These are phyloP conservation scores for Strix aluco DNA, from an alignment of 2,113 vertebrate genomes.

Conservation along the genomic window DNA sequence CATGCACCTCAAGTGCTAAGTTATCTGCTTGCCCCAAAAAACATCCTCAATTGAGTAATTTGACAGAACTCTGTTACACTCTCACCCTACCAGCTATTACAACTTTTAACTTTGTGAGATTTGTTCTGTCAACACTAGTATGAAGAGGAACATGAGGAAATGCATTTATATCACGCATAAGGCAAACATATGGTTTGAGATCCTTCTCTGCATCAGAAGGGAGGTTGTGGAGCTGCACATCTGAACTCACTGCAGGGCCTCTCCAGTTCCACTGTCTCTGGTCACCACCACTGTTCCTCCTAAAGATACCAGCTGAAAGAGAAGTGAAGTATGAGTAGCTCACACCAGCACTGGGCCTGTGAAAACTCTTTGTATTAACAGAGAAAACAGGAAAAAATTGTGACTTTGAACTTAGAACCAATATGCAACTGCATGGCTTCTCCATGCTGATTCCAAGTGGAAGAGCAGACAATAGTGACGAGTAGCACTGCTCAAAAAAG, in stretches of 20 bases:
- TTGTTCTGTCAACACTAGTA: background rate
- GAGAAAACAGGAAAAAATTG: background rate
- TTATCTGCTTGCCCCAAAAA: background rate
- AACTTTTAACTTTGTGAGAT: background rate
- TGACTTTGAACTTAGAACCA: background rate
- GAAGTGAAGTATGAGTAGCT: background rate
- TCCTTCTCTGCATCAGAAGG: slow-evolving; percentile 1
- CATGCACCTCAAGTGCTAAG: background rate
- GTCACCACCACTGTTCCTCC: slow-evolving; percentile 74
- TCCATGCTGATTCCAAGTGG: background rate
- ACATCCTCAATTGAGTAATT: background rate
- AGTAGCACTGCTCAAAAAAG: background rate
- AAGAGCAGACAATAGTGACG: background rate
- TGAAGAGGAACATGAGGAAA: background rate
- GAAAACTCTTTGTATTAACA: background rate
- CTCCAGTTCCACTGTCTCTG: slow-evolving; percentile 76
- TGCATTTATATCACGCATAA: background rate
- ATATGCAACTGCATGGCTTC: background rate
- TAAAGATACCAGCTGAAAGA: slow-evolving; percentile 77
- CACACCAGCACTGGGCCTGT: background rate
- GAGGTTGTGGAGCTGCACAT: slow-evolving; percentile 63
- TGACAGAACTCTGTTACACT: background rate
- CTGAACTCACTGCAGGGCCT: slow-evolving; percentile 69
- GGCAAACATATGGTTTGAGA: slow-evolving; percentile 11
- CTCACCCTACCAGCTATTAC: background rate